Base-by-base conservation (phyloP, 2,113 vertebrate genomes). In the Calypte anna region DNA sequence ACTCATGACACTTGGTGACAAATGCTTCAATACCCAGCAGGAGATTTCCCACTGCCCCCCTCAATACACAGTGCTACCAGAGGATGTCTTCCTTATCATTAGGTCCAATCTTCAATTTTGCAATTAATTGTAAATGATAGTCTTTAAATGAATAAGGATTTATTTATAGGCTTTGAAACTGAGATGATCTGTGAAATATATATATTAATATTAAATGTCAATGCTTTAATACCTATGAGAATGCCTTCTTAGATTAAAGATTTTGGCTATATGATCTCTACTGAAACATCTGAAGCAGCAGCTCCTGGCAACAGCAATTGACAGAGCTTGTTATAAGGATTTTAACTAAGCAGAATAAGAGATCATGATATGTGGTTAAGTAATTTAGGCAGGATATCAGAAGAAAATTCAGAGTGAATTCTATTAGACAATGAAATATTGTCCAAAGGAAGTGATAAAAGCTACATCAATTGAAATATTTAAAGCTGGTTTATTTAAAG, bases 391-490 rank as follows among this genome's bases (percentile, higher is more conserved):
- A 88, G 55, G 44, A 67, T 91, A 94, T 90, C 85, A 94, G 79
- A 94, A 88, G 67, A 91, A 94, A 95, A 88, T 93, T 93, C 87
- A 90, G 53, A 62, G 55, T 70, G 54, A 94, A 68, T 70, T 80
- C 82, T 94, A 79, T 86, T 77, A 81, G 85, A 95, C 84, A 94
- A 94, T 70, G 81, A 96, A 96, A 96, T 90, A 96, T 82, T 94
- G 91, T 97, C 85, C 59, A 81, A 96, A 93, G 85, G 90, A 95
- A 96, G 63, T 50, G 72, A 97, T 80, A 95, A 94, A 95, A 94
- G 59, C 95, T 85, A 86, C 84, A 90, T 80, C 72, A 86, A 43
- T 96, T 94, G 85, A 90, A 96, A 74, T 76, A 95, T 74, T 93
- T 93, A 83, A 91, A 88, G 85, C 53, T 74, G 55, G 68, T 88